Evolutionary conservation across 2,888 invertebrate genomes (phyloP), one percentile per base, ranked within the genome.

Genomic region (Sphaeridia pumilis): DNA sequence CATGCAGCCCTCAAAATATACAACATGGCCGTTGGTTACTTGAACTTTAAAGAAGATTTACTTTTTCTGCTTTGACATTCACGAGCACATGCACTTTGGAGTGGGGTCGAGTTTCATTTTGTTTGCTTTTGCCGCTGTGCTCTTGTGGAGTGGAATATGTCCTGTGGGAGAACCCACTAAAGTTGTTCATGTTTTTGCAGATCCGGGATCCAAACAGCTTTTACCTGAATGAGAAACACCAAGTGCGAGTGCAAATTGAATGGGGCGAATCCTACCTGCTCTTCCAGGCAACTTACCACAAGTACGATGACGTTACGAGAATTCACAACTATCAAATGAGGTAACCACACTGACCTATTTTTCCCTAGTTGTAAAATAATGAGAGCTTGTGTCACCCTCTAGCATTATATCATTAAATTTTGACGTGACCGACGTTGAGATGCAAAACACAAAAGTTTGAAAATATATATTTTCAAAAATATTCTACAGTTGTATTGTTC

Each of bases 291-390:
- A 82, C 82, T 56, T 87, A 87, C 71, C 84, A 85, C 72, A 82
- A 83, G 67, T 83, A 85, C 69, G 87, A 87, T 69, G 86, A 87
- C 71, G 80, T 86, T 42, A 80, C 81, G 66, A 76, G 85, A 61
- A 74, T 83, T 57, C 86, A 87, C 70, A 83, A 83, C 70, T 83
- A 83, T 68, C 87, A 87, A 69, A 87, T 87, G 86, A 80, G 82
- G 84, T 83, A 71, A 68, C 69, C n/a, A n/a, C n/a, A n/a, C n/a
- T n/a, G n/a, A n/a, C n/a, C n/a, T n/a, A n/a, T n/a, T n/a, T n/a
- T n/a, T n/a, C n/a, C n/a, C n/a, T n/a, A n/a, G n/a, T n/a, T n/a
- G n/a, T n/a, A n/a, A n/a, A n/a, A n/a, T n/a, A n/a, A n/a, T n/a
- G n/a, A n/a, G n/a, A n/a, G n/a, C n/a, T n/a, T n/a, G n/a, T n/a